Base-by-base conservation (phyloP, 2,797 vertebrate genomes). In the Mormyrops boulengeri region DNA sequence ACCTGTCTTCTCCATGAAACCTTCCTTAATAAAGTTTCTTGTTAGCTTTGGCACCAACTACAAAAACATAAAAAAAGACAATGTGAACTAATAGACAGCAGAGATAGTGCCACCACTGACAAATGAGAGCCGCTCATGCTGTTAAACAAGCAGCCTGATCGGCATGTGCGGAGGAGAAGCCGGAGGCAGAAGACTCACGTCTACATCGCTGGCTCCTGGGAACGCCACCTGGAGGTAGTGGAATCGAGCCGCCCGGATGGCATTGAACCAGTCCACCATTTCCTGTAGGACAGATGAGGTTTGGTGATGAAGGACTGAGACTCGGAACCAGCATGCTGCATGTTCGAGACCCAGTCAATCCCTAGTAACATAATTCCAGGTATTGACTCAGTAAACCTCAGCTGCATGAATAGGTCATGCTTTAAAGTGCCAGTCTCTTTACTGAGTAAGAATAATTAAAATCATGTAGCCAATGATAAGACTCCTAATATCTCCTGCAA, bases 1-100 rank as follows among this genome's bases (percentile, higher is more conserved):
- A 53, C 98, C 98, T 0, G 98, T 99, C 93, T 99, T 99, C 94
- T 99, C 98, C 98, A 99, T 99, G 92, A 97, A 99, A 2, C 98
- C 98, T 92, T 99, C 98, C 92, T 97, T 99, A 94, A 98, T 96
- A 93, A 98, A 99, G 95, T 97, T 99, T 80, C 98, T 95, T n/a
- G 98, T 98, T 88, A 99, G 97, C 95, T 99, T 99, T 89, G 98
- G 97, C 91, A 99, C 98, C 95, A 99, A 94, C 98, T 99, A 80
- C 6, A 91, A 90, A 1, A 85, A 38, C 89, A 62, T 50, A 9
- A 47, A 52, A 90, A 11, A 26, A 41, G 4, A 52, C 2, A 8
- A 86, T 19, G 4, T 3, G 85, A 60, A 0, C 30, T n/a, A 1
- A 57, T 2, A 86, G 19, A 12, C 14, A 55, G 0, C 85, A 55